These are phyloP conservation scores for Trissolcus basalis DNA, from an alignment of 1,140 invertebrate genomes.

Conservation along the genomic window DNA sequence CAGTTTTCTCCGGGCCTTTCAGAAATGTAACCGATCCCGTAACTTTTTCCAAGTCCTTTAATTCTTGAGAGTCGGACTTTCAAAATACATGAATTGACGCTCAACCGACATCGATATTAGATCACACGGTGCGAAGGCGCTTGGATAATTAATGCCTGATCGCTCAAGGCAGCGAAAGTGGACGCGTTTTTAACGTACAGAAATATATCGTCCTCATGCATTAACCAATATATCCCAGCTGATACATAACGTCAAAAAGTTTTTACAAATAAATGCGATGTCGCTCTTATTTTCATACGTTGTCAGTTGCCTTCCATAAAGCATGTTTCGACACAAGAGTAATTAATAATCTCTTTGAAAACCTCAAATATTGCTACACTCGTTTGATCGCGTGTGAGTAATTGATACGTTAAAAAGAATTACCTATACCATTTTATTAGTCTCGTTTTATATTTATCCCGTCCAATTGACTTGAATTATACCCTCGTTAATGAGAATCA, in stretches of 20 bases:
- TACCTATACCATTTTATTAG: too few relatives aligned
- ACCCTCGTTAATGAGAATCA: too few relatives aligned
- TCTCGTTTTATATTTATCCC: too few relatives aligned
- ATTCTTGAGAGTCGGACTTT: constrained; percentile 32
- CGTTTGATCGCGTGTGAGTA: too few relatives aligned
- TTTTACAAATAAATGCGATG: constrained; percentile 17
- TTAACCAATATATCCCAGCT: constrained; percentile 30
- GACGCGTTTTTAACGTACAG: constrained; percentile 40
- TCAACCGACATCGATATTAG: constrained; percentile 38
- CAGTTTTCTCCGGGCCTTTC: constrained; percentile 5
- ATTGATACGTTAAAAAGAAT: too few relatives aligned
- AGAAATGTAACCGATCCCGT: constrained; percentile 7
- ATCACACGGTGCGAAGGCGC: constrained; percentile 36
- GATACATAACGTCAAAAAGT: constrained; percentile 32
- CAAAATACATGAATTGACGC: constrained; percentile 39
- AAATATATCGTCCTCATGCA: constrained; percentile 46
- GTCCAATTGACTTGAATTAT: too few relatives aligned
- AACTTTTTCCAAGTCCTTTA: constrained; percentile 27
- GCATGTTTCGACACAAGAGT: background rate
- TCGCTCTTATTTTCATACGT: constrained; percentile 20
- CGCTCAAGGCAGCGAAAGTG: constrained; percentile 49
- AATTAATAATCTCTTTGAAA: constrained; percentile 18
- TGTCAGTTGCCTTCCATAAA: constrained; percentile 13
- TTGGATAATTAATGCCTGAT: constrained; percentile 45
- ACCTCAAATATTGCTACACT: background rate